phyloP scores from a whole-genome alignment of 1,140 invertebrate species.

The Vollenhovia emeryi region DNA sequence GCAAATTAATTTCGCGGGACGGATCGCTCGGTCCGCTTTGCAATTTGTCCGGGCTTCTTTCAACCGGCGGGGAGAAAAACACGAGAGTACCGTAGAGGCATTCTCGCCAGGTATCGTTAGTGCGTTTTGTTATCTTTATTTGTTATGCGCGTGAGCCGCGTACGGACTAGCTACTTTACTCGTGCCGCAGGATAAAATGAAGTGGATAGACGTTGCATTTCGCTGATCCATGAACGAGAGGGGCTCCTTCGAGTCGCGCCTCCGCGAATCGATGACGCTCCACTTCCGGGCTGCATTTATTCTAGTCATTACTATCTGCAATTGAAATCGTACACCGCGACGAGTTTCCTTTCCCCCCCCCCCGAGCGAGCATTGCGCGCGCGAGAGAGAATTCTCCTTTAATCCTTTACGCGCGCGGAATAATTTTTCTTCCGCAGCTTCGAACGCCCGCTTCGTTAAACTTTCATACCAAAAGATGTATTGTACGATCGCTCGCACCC shows the following conservation, averaged over 20 bases:
- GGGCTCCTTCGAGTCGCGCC: constrained; percentile 23
- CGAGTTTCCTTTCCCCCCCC: too few species aligned
- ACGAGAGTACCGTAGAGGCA: background rate
- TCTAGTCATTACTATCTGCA: constrained; percentile 44
- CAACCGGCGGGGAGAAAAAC: background rate
- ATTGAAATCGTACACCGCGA: constrained; percentile 33
- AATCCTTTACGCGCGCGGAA: constrained; percentile 34
- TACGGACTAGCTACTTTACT: constrained; percentile 29
- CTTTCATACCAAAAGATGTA: constrained; percentile 23
- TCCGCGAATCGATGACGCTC: constrained; percentile 35
- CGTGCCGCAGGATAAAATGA: constrained; percentile 12
- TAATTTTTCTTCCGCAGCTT: constrained; percentile 22
- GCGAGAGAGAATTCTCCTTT: constrained; percentile 4
- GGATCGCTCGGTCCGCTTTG: background rate
- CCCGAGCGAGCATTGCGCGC: background rate
- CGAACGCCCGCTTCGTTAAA: constrained; percentile 29
- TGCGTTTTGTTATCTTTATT: constrained; percentile 9
- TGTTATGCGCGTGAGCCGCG: background rate
- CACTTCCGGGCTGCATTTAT: constrained; percentile 41
- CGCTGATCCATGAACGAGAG: constrained; percentile 23
- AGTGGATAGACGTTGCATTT: constrained; percentile 18
- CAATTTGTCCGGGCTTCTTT: too few species aligned
- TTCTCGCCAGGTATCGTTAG: constrained; percentile 5
- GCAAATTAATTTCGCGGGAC: background rate
- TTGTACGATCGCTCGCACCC: background rate